Base-by-base conservation (phyloP, 1,140 invertebrate species). In the Pomacea maculata region DNA sequence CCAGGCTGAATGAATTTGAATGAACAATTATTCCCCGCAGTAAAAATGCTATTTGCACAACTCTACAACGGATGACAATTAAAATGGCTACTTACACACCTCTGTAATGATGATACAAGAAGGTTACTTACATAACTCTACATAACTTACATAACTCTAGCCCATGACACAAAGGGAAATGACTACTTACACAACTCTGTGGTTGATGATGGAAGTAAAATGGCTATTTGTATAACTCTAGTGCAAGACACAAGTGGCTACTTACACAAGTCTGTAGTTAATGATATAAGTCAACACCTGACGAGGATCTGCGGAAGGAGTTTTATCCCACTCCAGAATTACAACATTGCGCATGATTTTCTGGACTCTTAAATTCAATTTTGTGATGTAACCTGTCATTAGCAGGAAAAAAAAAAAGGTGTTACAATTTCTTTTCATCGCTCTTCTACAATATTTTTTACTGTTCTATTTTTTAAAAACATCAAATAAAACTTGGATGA, bases 181-280 rank as follows among this genome's bases (percentile, higher is more conserved):
- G 25, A 25, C 25, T 25, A 68, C 21, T 21, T 9, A n/a, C 67
- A 70, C 2, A 70, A 70, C 67, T 34, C 67, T 95, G 83, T 93
- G 95, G 88, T 95, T 96, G 54, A 97, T 93, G 45, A 96, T 94
- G 90, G 97, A 98, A 72, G 96, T 95, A 1, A 98, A 93, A 65
- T 65, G 64, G n/a, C 17, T 65, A n/a, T 7, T 65, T 65, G 7
- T 4, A n/a, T 4, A n/a, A 2, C 7, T 19, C 17, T 65, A n/a
- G 25, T 25, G 25, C 17, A 75, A 11, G 21, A 57, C 15, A 19
- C 19, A 45, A 61, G n/a, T 29, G 57, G 72, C 12, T 74, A 89
- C 91, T 89, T 87, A 92, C 91, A 96, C 94, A 91, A 93, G 92
- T 85, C 95, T 95, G 83, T 93, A 95, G 88, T 96, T 96, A 52